Percentiles rank a stretch among this genome's conserved stretches.
Evolutionary conservation across 1,140 invertebrate genomes (phyloP).

Genomic region (Lucilia cuprina): DNA sequence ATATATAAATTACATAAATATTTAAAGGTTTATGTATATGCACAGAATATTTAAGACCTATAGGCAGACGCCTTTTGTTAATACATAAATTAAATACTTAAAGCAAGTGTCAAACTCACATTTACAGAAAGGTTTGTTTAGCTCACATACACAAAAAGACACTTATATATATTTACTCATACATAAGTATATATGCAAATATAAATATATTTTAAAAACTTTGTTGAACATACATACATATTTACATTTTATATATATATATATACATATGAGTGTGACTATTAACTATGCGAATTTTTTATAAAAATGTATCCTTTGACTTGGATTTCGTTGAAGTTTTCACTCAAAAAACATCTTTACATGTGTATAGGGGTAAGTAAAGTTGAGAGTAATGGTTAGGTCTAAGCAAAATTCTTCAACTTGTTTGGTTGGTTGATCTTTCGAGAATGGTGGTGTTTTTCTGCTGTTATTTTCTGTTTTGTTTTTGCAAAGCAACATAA

Average conservation of each 20-base stretch:
- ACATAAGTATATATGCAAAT: background rate
- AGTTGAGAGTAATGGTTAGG: too few relatives aligned
- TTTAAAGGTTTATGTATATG: too few relatives aligned
- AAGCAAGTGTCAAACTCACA: constrained; percentile 32
- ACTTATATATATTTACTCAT: too few relatives aligned
- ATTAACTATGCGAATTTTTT: background rate
- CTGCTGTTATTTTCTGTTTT: background rate
- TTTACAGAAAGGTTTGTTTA: constrained; percentile 22
- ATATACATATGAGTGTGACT: background rate
- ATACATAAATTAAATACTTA: constrained; percentile 28
- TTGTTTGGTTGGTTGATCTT: background rate
- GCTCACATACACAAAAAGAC: background rate
- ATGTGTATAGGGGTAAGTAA: too few relatives aligned
- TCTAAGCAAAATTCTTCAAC: background rate
- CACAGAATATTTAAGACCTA: background rate
- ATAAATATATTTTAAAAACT: too few relatives aligned
- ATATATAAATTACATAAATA: too few relatives aligned
- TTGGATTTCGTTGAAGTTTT: background rate
- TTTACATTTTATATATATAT: background rate
- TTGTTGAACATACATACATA: background rate
- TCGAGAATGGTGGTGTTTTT: background rate
- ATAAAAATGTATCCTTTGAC: background rate
- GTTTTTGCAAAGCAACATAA: background rate
- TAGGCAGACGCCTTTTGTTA: constrained; percentile 22
- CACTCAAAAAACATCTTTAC: too few relatives aligned